Percentiles rank a stretch among this genome's conserved stretches.
Conservation (phyloP, 2,797 vertebrate genomes). For the Monodelphis domestica region DNA sequence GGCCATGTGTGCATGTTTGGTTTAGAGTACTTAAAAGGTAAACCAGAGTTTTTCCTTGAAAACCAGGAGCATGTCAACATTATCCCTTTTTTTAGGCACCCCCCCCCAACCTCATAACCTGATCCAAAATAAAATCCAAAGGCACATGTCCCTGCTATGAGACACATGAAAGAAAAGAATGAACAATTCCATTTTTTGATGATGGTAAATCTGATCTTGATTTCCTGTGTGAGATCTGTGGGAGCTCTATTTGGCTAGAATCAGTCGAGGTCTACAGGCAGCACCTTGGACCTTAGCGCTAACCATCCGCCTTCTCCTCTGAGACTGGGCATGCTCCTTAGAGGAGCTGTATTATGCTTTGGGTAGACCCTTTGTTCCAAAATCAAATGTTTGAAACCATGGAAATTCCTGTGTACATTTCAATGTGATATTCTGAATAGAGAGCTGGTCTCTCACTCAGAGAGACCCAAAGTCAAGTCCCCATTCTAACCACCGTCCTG, state of each 20-base stretch:
- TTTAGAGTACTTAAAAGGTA: background rate
- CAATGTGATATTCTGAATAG: background rate
- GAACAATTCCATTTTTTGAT: background rate
- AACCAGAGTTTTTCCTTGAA: background rate
- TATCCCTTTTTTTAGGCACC: background rate
- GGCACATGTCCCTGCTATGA: background rate
- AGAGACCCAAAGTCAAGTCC: background rate
- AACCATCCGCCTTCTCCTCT: conserved; percentile 2
- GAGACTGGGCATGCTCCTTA: background rate
- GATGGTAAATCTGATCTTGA: background rate
- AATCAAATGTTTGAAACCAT: background rate
- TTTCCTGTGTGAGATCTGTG: conserved; percentile 43
- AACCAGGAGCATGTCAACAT: conserved; percentile 6
- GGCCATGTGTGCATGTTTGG: background rate
- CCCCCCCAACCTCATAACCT: conserved; percentile 27
- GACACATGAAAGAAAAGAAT: background rate
- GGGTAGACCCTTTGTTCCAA: conserved; percentile 15
- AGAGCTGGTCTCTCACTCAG: background rate
- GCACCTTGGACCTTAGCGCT: background rate
- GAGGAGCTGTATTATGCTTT: background rate
- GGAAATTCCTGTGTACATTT: background rate
- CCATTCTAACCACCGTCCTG: background rate
- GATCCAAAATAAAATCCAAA: conserved; percentile 31
- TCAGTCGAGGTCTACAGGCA: conserved; percentile 2
- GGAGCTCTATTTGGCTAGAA: background rate